Percentiles rank a stretch among this genome's conserved stretches.
Conservation (phyloP, 2,888 invertebrate species). For the Ceriagrion tenellum region DNA sequence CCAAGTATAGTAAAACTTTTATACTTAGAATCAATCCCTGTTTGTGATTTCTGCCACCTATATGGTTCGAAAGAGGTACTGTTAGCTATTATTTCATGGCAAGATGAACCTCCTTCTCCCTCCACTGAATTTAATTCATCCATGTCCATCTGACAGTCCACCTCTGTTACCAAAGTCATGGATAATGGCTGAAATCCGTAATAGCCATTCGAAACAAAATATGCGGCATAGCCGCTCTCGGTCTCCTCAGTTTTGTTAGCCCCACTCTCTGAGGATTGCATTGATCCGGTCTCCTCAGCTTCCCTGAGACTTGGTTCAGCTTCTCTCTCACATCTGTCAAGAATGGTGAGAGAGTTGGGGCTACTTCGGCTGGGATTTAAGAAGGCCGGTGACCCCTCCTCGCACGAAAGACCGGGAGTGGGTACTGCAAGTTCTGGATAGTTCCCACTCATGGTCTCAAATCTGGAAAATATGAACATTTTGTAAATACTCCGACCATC, state of each 20-base stretch:
- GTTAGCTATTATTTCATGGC: constrained; percentile 62
- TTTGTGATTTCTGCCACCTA: constrained; percentile 54
- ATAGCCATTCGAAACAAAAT: constrained; percentile 61
- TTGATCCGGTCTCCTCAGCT: neutral
- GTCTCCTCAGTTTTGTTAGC: neutral
- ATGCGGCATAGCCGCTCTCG: constrained; percentile 37
- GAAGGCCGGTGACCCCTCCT: constrained; percentile 55
- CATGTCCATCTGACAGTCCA: constrained; percentile 65
- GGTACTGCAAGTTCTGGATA: neutral
- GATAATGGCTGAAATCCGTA: constrained; percentile 62
- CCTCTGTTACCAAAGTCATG: constrained; percentile 59
- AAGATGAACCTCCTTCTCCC: constrained; percentile 62
- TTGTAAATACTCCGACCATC: neutral
- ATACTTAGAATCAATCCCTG: constrained; percentile 14
- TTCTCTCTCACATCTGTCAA: constrained; percentile 20
- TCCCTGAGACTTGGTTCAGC: neutral
- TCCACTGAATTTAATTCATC: constrained; percentile 65
- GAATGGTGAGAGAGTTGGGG: neutral
- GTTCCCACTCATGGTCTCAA: constrained; percentile 32
- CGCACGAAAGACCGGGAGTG: constrained; percentile 24
- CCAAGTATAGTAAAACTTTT: constrained; percentile 51
- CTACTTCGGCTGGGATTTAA: neutral
- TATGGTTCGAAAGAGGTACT: constrained; percentile 65
- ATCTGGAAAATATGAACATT: neutral
- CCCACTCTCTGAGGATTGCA: neutral